Conservation (phyloP, 1,140 invertebrate genomes). For the Drosophila setifemur region DNA sequence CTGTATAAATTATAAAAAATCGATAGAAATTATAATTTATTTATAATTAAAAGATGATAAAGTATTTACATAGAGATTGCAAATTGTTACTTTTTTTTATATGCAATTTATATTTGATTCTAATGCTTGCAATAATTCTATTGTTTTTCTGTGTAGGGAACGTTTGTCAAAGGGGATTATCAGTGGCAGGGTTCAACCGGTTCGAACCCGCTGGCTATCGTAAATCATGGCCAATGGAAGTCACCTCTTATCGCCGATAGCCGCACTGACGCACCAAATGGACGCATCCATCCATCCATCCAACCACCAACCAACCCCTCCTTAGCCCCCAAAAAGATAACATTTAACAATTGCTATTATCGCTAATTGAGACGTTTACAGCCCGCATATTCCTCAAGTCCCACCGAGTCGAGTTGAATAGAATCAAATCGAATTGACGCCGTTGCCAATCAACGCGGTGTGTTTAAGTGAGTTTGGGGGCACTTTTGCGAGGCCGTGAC, state of each 20-base stretch:
- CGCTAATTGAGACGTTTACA: constrained; percentile 62
- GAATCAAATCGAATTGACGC: constrained; percentile 13
- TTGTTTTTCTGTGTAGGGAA: too few species aligned
- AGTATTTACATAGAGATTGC: too few species aligned
- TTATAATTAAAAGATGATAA: background rate
- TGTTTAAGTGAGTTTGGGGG: constrained; percentile 49
- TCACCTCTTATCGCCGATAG: constrained; percentile 46
- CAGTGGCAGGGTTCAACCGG: constrained; percentile 3
- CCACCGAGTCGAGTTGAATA: background rate
- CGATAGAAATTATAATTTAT: too few species aligned
- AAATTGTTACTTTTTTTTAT: too few species aligned
- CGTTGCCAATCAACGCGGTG: constrained; percentile 46
- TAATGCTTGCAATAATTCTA: too few species aligned
- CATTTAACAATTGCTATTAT: constrained; percentile 66
- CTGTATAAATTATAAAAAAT: too few species aligned
- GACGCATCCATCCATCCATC: constrained; percentile 25
- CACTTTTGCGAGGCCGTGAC: constrained; percentile 45
- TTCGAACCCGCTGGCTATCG: constrained; percentile 31
- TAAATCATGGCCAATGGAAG: constrained; percentile 47
- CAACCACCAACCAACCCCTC: too few species aligned
- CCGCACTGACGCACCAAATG: constrained; percentile 53
- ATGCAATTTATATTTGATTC: too few species aligned
- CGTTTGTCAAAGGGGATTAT: too few species aligned
- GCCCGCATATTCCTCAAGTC: constrained; percentile 1
- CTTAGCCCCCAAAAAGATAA: constrained; percentile 42